phyloP scores from a whole-genome alignment of 2,888 invertebrate genomes.

The Drosophila tanythrix region DNA sequence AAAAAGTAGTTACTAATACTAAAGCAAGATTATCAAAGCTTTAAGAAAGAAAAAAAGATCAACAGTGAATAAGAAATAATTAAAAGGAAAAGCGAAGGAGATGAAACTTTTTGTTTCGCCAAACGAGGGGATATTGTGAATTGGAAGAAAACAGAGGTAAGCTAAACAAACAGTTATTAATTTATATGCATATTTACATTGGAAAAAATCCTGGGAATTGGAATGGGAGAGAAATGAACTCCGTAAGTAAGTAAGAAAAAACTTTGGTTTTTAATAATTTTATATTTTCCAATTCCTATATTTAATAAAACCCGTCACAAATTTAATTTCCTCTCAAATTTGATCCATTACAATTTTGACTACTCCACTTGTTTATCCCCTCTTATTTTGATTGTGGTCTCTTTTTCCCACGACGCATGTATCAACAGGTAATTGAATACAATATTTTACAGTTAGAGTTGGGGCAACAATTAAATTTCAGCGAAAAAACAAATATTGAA shows the following conservation, averaged over 20 bases:
- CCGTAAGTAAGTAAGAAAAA: neutral
- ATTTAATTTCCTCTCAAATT: neutral
- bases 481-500: slow-evolving; percentile 49
- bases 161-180: neutral
- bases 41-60: neutral
- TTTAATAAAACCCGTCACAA: neutral
- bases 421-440: slow-evolving; percentile 68
- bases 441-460: slow-evolving; percentile 37
- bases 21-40: neutral
- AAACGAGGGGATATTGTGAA: too few relatives aligned
- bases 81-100: neutral
- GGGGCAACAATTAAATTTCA: slow-evolving; percentile 15
- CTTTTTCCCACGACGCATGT: slow-evolving; percentile 57
- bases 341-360: neutral
- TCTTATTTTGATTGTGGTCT: neutral
- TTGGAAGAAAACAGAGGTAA: neutral
- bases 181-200: neutral
- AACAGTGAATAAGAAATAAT: neutral
- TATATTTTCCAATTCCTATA: neutral
- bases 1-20: neutral
- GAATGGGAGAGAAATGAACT: neutral
- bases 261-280: neutral
- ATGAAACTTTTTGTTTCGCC: too few relatives aligned
- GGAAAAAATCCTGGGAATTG: neutral
- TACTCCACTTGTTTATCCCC: neutral